These are phyloP conservation scores for Vanessa atalanta DNA, from an alignment of 1,140 invertebrate species.

Conservation along the genomic window DNA sequence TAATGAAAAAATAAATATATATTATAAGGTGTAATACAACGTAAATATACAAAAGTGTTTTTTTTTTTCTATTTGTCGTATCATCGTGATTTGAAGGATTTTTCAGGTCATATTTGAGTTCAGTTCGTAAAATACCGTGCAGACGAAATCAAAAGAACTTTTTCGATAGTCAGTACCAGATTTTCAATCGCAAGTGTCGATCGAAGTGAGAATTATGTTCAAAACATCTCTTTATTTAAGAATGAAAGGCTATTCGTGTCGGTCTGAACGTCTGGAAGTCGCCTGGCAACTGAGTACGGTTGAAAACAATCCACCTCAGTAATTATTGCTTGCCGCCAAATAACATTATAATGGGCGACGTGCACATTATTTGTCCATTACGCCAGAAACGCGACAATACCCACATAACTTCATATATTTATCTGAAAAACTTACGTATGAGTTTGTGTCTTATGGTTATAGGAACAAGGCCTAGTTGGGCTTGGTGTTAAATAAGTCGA, in stretches of 20 bases:
- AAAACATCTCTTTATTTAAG: neutral
- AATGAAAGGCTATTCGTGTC: conserved; percentile 29
- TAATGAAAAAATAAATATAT: neutral
- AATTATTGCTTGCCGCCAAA: conserved; percentile 62
- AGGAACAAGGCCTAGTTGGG: neutral
- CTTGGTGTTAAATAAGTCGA: neutral
- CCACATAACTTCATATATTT: conserved; percentile 28
- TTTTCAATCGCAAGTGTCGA: neutral
- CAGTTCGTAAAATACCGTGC: neutral
- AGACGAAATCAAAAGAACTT: neutral
- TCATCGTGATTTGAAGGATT: too few relatives aligned
- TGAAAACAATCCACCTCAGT: conserved; percentile 47
- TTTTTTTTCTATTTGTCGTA: too few relatives aligned
- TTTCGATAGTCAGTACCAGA: neutral
- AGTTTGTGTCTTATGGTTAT: neutral
- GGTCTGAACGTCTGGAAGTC: conserved; percentile 25
- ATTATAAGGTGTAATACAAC: neutral
- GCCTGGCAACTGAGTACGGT: conserved; percentile 32
- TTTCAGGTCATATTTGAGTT: too few relatives aligned
- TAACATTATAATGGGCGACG: conserved; percentile 68
- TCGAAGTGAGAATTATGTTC: conserved; percentile 1
- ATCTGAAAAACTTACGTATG: neutral
- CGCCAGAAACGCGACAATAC: conserved; percentile 31
- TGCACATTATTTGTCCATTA: conserved; percentile 75
- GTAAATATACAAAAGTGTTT: too few relatives aligned